Percentiles rank a stretch among this genome's conserved stretches.
Conservation (phyloP, 2,888 invertebrate genomes). For the Eulithis testata region DNA sequence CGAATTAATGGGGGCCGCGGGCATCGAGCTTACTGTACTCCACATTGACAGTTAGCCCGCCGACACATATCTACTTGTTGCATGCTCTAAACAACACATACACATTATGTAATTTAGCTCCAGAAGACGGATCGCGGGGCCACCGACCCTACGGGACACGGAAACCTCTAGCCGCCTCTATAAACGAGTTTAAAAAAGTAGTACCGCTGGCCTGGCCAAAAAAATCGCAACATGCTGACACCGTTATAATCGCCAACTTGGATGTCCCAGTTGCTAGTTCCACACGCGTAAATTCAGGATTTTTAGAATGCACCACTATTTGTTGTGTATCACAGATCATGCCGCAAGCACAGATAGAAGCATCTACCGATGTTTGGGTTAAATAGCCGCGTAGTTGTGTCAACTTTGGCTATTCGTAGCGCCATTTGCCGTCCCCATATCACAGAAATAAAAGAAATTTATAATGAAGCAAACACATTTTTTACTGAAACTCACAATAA, state of each 20-base stretch:
- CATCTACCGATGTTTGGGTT: conserved; percentile 72
- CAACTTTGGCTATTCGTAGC: conserved; percentile 84
- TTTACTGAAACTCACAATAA: conserved; percentile 68
- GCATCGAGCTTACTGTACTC: conserved; percentile 83
- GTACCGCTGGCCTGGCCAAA: conserved; percentile 85
- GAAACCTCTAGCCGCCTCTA: conserved; percentile 84
- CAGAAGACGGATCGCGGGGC: conserved; percentile 80
- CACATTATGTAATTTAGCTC: conserved; percentile 85
- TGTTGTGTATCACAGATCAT: conserved; percentile 74
- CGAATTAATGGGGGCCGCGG: conserved; percentile 84
- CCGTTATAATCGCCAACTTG: conserved; percentile 85
- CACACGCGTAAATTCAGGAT: conserved; percentile 73
- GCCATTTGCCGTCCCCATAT: conserved; percentile 83
- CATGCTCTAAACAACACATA: conserved; percentile 80
- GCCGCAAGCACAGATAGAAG: conserved; percentile 73
- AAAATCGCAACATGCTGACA: conserved; percentile 86
- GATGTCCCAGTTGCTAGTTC: conserved; percentile 83
- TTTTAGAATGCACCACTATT: conserved; percentile 77
- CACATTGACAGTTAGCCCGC: conserved; percentile 84
- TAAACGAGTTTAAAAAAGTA: conserved; percentile 85
- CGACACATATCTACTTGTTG: conserved; percentile 85
- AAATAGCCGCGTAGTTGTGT: conserved; percentile 84
- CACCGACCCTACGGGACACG: conserved; percentile 84
- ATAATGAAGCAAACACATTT: conserved; percentile 73
- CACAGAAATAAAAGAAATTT: conserved; percentile 75